Evolutionary conservation across 2,113 vertebrate genomes (phyloP).

Genomic region (Mola mola): DNA sequence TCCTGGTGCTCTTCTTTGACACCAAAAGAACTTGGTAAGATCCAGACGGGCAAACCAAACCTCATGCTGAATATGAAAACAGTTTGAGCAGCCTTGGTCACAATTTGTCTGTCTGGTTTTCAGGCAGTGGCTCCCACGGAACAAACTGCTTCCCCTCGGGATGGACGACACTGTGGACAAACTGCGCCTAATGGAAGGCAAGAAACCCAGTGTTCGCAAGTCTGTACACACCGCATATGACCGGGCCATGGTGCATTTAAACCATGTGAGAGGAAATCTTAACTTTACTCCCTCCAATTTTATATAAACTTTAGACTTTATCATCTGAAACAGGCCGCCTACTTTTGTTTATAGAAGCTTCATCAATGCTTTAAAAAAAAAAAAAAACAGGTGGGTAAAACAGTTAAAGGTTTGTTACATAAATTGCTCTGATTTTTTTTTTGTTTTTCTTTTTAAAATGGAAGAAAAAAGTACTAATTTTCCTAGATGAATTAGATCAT

Average conservation of each 20-base stretch:
- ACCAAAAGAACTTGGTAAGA: constrained; percentile 98
- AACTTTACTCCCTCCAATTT: constrained; percentile 90
- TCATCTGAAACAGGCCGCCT: constrained; percentile 36
- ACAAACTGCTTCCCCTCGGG: constrained; percentile 92
- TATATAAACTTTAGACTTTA: constrained; percentile 79
- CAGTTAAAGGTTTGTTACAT: constrained; percentile 3
- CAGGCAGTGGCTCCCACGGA: constrained; percentile 96
- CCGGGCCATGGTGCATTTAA: constrained; percentile 93
- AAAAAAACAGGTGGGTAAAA: constrained; percentile 4
- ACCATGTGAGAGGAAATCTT: constrained; percentile 88
- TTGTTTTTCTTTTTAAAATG: no score
- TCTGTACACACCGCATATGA: constrained; percentile 96
- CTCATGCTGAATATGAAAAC: constrained; percentile 12
- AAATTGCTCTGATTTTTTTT: constrained; percentile 33
- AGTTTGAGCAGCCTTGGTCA: neutral
- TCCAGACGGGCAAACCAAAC: constrained; percentile 2
- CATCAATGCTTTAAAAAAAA: constrained; percentile 21
- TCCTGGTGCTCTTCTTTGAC: constrained; percentile 98
- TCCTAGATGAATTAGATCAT: constrained; percentile 49
- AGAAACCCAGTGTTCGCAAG: constrained; percentile 96
- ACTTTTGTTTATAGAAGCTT: constrained; percentile 35
- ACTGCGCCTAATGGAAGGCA: constrained; percentile 94
- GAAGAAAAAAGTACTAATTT: constrained; percentile 34
- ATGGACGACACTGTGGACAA: constrained; percentile 96
- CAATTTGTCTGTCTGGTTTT: constrained; percentile 25